A percentile compares a stretch with the other conserved stretches of the same genome.
These are phyloP conservation scores for Fringilla coelebs DNA, from an alignment of 2,797 vertebrate genomes.

Conservation along the genomic window DNA sequence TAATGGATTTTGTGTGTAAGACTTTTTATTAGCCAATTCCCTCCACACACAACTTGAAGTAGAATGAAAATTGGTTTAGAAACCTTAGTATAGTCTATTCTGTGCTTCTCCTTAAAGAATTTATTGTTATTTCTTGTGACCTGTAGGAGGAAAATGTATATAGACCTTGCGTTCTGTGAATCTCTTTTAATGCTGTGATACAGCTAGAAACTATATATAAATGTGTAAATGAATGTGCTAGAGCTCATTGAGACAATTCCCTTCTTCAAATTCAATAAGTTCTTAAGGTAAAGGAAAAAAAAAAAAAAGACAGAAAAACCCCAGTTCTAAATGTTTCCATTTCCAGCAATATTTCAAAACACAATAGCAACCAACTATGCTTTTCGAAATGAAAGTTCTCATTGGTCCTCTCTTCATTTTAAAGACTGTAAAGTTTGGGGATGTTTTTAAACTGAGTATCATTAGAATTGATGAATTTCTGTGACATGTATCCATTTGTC, in stretches of 20 bases:
- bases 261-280: not conserved
- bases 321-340: not conserved
- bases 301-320: not conserved
- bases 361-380: not conserved
- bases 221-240: not conserved
- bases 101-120: not conserved
- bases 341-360: not conserved
- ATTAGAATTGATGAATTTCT: not conserved
- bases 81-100: not conserved
- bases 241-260: not conserved
- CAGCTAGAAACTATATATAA: not conserved
- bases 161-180: not conserved
- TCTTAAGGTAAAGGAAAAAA: not conserved
- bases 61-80: slow-evolving; percentile 48
- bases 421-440: not conserved
- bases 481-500: not conserved
- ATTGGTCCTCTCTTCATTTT: not conserved
- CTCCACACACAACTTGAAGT: slow-evolving; percentile 27
- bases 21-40: slow-evolving; percentile 63
- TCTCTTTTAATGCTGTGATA: not conserved
- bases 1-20: slow-evolving; percentile 61
- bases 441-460: not conserved
- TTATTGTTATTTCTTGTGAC: not conserved
- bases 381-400: not conserved
- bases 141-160: not conserved